These are phyloP conservation scores for Melitaea cinxia DNA, from an alignment of 1,140 invertebrate species.

Conservation along the genomic window DNA sequence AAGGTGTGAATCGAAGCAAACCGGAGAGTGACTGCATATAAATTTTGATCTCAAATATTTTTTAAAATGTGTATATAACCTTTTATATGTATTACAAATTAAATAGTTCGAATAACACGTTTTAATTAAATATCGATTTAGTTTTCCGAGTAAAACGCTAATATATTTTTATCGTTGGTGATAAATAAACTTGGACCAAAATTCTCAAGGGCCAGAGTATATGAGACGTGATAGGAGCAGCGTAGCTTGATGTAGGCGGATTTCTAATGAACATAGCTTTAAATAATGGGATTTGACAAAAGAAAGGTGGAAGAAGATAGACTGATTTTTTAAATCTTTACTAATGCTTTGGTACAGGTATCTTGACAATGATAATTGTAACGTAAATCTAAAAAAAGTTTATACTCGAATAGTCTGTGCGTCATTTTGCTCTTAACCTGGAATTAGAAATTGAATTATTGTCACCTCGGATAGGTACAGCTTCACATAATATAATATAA, in stretches of 20 bases:
- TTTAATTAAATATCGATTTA: conserved; percentile 11
- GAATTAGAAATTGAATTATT: conserved; percentile 21
- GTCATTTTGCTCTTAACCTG: conserved; percentile 23
- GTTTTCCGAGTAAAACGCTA: conserved; percentile 15
- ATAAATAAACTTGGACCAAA: conserved; percentile 67
- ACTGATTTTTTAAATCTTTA: conserved; percentile 77
- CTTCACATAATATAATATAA: conserved; percentile 28
- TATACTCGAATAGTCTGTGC: conserved; percentile 26
- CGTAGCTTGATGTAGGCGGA: conserved; percentile 47
- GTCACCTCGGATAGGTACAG: conserved; percentile 9
- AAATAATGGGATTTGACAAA: conserved; percentile 70
- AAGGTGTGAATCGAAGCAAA: conserved; percentile 7
- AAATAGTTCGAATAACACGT: conserved; percentile 13
- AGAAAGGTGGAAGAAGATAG: conserved; percentile 62
- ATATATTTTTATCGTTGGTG: conserved; percentile 40
- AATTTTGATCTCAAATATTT: conserved; percentile 33
- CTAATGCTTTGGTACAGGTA: conserved; percentile 76
- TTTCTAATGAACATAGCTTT: conserved; percentile 73
- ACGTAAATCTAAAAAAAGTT: conserved; percentile 26
- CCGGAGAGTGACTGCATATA: conserved; percentile 26
- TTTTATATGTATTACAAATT: conserved; percentile 27
- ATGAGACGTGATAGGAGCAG: conserved; percentile 47
- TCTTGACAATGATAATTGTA: conserved; percentile 60
- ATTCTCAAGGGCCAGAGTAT: conserved; percentile 57
- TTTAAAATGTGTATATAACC: conserved; percentile 33